These are phyloP conservation scores for Periplaneta americana DNA, from an alignment of 1,140 invertebrate genomes.

Conservation along the genomic window DNA sequence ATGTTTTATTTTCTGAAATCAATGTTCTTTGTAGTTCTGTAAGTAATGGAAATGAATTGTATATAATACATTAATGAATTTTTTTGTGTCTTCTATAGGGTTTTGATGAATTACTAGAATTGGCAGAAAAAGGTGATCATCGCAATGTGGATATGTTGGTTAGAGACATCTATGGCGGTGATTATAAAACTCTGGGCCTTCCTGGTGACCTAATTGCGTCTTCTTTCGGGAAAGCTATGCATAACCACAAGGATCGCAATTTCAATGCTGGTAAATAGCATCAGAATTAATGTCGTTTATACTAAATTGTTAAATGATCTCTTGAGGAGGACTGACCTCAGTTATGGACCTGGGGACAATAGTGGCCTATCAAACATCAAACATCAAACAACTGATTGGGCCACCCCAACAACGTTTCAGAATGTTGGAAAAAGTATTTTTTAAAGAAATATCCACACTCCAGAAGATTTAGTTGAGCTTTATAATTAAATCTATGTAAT, in stretches of 20 bases:
- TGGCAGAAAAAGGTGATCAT: constrained; percentile 69
- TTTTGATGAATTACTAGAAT: constrained; percentile 65
- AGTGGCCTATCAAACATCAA: too few species aligned
- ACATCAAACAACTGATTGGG: too few species aligned
- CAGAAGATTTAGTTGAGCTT: too few species aligned
- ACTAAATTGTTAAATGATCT: neutral
- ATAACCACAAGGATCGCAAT: constrained; percentile 29
- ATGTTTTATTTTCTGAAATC: too few species aligned
- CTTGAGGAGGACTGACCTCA: too few species aligned
- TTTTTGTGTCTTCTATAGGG: constrained; percentile 36
- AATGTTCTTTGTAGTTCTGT: too few species aligned
- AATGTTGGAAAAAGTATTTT: too few species aligned
- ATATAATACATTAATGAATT: too few species aligned
- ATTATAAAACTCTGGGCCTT: constrained; percentile 52
- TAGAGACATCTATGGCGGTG: constrained; percentile 69
- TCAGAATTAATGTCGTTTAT: neutral
- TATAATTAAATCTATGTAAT: too few species aligned
- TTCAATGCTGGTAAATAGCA: constrained; percentile 7
- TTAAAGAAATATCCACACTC: too few species aligned
- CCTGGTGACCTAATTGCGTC: constrained; percentile 68
- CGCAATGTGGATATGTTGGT: constrained; percentile 69
- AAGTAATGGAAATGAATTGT: neutral
- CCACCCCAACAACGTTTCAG: too few species aligned
- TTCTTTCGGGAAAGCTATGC: constrained; percentile 66
- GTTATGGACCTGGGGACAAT: too few species aligned